Base-by-base conservation (phyloP, 2,888 invertebrate genomes). In the Paralinhomoeus sp. region DNA sequence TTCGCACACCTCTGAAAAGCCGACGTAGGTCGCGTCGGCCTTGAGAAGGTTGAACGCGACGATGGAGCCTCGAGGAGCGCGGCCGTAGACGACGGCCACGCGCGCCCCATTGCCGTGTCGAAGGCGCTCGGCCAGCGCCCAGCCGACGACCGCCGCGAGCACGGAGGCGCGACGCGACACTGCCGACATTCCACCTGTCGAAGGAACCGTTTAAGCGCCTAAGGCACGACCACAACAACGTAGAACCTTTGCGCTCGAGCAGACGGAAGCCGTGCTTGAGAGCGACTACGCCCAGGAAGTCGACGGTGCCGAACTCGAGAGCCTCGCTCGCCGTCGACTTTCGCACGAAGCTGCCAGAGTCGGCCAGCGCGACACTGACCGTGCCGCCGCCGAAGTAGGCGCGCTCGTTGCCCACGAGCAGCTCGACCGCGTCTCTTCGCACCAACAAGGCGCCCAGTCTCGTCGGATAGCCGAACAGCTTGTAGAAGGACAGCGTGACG, bases 321-420 rank as follows among this genome's bases (percentile, higher is more conserved):
- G n/a, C n/a, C n/a, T n/a, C n/a, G n/a, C n/a, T n/a, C n/a, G n/a
- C n/a, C n/a, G n/a, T n/a, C n/a, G 31, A 15, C 44, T 27, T 18
- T 49, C 37, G 9, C 27, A 3, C 18, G 35, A 39, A 31, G 55
- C 74, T 75, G 59, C 75, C 71, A 61, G 74, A 70, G 36, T 70
- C 70, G 46, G 78, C 77, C 53, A 84, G 68, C 15, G 79, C 75
- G 58, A 85, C 75, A 57, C 80, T 74, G 13, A 93, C 81, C 2
- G 87, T 85, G 12, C 93, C 93, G 35, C 91, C 93, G 21, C 89
- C 89, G 68, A 81, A 89, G 63, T 82, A 89, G 43, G 63, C 77
- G 40, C n/a, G n/a, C n/a, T 73, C 71, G 46, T 71, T 67, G 47
- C 44, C 47, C 50, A 18, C 52, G 49, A 21, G 64, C 61, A 23